Conservation (phyloP, 2,797 vertebrate species). For the Oryzias dopingdopingensis region DNA sequence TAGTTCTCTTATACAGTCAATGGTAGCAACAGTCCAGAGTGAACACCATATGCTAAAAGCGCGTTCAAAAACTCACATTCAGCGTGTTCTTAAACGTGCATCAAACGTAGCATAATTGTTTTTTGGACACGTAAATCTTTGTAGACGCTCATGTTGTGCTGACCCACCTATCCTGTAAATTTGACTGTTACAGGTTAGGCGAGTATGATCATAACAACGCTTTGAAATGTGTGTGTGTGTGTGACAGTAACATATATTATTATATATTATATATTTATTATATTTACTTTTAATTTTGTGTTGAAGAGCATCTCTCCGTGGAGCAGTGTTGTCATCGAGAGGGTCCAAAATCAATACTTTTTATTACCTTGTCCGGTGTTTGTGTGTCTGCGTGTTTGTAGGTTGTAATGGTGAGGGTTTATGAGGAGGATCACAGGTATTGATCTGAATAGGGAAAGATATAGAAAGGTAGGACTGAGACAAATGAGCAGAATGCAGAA, state of each 20-base stretch:
- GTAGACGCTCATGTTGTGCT: conserved; percentile 9
- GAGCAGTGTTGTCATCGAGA: conserved; percentile 46
- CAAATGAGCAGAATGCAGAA: conserved; percentile 31
- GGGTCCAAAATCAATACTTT: conserved; percentile 56
- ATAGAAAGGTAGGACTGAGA: conserved; percentile 25
- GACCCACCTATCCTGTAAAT: conserved; percentile 1
- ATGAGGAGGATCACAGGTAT: conserved; percentile 63
- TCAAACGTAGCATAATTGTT: neutral
- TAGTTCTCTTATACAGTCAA: too few species aligned
- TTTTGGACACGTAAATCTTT: conserved; percentile 9
- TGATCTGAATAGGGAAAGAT: conserved; percentile 50
- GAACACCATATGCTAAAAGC: neutral
- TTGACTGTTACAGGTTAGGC: conserved; percentile 4
- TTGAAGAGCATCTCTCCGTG: conserved; percentile 45
- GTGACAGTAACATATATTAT: too few species aligned
- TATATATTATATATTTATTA: too few species aligned
- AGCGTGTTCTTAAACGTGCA: too few species aligned
- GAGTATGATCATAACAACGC: neutral
- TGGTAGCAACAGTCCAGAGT: too few species aligned
- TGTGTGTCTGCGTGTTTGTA: conserved; percentile 17
- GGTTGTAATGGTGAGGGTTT: conserved; percentile 54
- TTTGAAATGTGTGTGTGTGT: conserved; percentile 9
- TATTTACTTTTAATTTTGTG: conserved; percentile 62
- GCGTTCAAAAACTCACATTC: too few species aligned
- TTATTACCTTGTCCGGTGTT: conserved; percentile 48